phyloP scores from a whole-genome alignment of 2,888 invertebrate species.

The Euspilapteryx auroguttella region DNA sequence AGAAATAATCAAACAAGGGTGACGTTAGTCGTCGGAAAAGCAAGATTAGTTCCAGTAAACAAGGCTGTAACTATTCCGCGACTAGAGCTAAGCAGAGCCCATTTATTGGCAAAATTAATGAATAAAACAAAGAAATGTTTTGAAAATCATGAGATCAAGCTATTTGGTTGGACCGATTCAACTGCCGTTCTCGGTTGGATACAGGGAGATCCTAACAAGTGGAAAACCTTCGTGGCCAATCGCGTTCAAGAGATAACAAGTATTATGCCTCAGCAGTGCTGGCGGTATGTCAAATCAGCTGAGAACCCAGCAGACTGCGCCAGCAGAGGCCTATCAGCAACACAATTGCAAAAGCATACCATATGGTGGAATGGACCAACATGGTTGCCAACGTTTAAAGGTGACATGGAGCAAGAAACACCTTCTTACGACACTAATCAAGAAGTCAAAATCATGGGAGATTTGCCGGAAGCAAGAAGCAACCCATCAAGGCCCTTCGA shows the following conservation, averaged over 20 bases:
- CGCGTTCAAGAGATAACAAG: conserved; percentile 5
- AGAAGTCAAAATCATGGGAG: conserved; percentile 1
- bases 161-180: conserved; percentile 9
- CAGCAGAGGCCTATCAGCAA: conserved; percentile 6
- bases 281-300: conserved; percentile 7
- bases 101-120: conserved; percentile 1
- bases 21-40: background rate
- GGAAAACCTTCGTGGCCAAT: conserved; percentile 11
- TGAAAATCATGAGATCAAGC: conserved; percentile 4
- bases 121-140: too few species aligned
- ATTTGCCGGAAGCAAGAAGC: background rate
- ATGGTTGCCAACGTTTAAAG: conserved; percentile 1
- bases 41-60: conserved; percentile 1
- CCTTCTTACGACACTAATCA: background rate
- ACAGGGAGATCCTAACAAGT: conserved; percentile 7
- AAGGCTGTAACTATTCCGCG: conserved; percentile 1
- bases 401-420: too few species aligned
- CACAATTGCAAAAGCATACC: conserved; percentile 4
- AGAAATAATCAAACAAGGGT: too few species aligned
- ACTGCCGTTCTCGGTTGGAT: conserved; percentile 10
- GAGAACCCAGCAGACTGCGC: too few species aligned
- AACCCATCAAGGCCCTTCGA: background rate
- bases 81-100: conserved; percentile 1
- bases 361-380: conserved; percentile 9
- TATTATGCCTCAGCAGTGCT: conserved; percentile 5